Evolutionary conservation across 2,113 vertebrate species (phyloP).

Genomic region (Spermophilus dauricus): DNA sequence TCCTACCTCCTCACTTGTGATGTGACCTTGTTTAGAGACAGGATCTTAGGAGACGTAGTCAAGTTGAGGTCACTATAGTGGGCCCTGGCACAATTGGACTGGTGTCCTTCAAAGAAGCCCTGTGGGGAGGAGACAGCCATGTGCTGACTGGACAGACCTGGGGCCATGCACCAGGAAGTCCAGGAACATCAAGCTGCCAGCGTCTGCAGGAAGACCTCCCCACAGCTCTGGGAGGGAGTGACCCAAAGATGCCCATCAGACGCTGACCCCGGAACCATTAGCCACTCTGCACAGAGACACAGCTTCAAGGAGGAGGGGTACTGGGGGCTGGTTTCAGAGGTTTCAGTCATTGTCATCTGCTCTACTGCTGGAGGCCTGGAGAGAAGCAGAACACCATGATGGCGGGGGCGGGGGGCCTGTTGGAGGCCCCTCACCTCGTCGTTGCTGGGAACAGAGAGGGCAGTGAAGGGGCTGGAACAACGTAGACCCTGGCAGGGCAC

Average conservation of each 20-base stretch:
- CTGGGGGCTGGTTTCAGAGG: background rate
- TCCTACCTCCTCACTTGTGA: no score
- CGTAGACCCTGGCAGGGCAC: no score
- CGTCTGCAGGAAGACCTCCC: accelerated
- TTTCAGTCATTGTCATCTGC: background rate
- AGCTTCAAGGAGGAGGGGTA: background rate
- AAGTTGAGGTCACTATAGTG: background rate
- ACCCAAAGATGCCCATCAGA: background rate
- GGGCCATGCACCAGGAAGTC: accelerated
- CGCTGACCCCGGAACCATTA: no score
- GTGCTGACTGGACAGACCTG: background rate
- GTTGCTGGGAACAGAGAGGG: background rate
- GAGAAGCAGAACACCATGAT: background rate
- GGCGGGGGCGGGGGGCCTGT: no score
- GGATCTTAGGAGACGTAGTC: background rate
- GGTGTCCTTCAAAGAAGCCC: no score
- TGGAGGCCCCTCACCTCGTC: no score
- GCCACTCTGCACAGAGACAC: background rate
- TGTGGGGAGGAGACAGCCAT: no score
- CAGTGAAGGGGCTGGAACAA: background rate
- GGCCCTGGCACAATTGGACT: background rate
- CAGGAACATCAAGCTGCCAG: no score
- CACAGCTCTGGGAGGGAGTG: no score
- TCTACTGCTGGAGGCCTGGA: no score
- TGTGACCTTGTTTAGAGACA: background rate